These are phyloP conservation scores for Pollenia angustigena DNA, from an alignment of 2,888 invertebrate genomes.

Conservation along the genomic window DNA sequence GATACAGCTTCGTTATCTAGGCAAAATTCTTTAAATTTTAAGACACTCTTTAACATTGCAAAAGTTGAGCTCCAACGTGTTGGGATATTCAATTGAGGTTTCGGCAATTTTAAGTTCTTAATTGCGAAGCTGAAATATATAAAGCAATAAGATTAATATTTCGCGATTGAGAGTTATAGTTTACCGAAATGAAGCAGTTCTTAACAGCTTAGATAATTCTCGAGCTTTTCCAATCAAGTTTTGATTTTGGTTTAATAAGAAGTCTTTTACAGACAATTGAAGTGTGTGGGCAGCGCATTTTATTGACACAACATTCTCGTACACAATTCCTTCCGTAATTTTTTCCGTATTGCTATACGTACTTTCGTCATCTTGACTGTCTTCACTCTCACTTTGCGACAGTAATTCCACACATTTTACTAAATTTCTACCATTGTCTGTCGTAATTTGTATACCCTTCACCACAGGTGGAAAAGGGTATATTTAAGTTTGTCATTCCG, in stretches of 20 bases:
- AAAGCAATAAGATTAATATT: neutral
- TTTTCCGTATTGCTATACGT: neutral
- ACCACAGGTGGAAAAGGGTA: too few species aligned
- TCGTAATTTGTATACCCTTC: too few species aligned
- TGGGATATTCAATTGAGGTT: slow-evolving; percentile 22
- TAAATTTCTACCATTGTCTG: slow-evolving; percentile 38
- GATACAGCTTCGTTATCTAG: too few species aligned
- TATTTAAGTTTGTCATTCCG: too few species aligned
- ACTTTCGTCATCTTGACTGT: slow-evolving; percentile 15
- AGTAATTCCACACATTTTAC: slow-evolving; percentile 36
- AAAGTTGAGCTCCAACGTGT: neutral
- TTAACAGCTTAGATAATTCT: slow-evolving; percentile 14
- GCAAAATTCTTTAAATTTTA: neutral
- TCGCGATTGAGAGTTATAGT: slow-evolving; percentile 8
- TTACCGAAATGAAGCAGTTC: slow-evolving; percentile 20
- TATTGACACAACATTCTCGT: slow-evolving; percentile 1
- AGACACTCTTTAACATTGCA: too few species aligned
- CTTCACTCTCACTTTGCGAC: slow-evolving; percentile 30
- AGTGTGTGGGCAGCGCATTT: slow-evolving; percentile 17
- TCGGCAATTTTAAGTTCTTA: slow-evolving; percentile 30
- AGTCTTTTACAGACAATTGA: slow-evolving; percentile 28
- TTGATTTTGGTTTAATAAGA: slow-evolving; percentile 16
- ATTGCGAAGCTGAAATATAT: slow-evolving; percentile 27
- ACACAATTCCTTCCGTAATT: slow-evolving; percentile 27
- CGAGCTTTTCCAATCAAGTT: slow-evolving; percentile 13